Conservation (phyloP, 2,888 invertebrate genomes). For the Dynastes maya region DNA sequence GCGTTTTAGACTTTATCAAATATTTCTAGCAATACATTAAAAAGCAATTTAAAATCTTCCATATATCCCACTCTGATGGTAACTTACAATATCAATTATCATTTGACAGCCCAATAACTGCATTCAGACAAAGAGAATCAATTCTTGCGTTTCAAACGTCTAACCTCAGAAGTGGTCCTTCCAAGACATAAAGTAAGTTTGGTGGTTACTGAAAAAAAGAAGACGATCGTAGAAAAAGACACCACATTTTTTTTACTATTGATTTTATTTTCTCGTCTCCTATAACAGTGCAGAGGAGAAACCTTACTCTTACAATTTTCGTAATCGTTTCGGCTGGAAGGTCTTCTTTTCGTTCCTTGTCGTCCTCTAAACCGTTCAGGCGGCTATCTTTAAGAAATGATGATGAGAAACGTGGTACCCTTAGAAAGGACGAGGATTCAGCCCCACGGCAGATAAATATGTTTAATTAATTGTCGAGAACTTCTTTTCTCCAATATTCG, state of each 20-base stretch:
- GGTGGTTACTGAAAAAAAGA: not conserved
- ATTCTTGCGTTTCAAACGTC: too few relatives aligned
- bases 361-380: not conserved
- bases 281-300: not conserved
- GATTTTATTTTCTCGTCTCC: constrained; percentile 13
- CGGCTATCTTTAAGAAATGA: constrained; percentile 6
- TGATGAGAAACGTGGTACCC: constrained; percentile 1
- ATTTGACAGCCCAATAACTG: too few relatives aligned
- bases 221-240: constrained; percentile 11
- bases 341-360: not conserved
- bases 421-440: constrained; percentile 6
- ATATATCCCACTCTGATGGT: too few relatives aligned
- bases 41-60: too few relatives aligned
- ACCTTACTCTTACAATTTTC: constrained; percentile 17
- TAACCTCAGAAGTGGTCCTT: not conserved
- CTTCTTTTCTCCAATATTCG: constrained; percentile 30
- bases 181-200: not conserved
- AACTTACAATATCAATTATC: too few relatives aligned
- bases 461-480: constrained; percentile 42
- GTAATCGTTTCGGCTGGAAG: constrained; percentile 11
- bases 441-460: constrained; percentile 5
- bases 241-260: constrained; percentile 10
- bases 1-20: too few relatives aligned
- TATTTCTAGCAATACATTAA: too few relatives aligned
- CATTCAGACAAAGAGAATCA: too few relatives aligned